phyloP scores from a whole-genome alignment of 2,888 invertebrate species.

The Allygus modestus region DNA sequence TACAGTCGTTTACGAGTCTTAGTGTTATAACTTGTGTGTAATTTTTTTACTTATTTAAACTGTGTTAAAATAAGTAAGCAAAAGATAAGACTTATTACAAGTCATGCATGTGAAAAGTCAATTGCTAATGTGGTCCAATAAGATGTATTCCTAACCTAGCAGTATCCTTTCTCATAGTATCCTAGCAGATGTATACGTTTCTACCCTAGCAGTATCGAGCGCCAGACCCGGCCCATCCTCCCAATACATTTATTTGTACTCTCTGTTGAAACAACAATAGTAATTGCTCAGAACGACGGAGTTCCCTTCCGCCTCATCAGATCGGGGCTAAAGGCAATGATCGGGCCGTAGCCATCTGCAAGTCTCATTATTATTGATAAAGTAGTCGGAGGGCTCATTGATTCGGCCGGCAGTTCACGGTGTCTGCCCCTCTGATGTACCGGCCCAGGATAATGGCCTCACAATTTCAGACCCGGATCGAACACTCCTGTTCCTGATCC shows the following conservation, averaged over 20 bases:
- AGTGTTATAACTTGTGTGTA: too few species aligned
- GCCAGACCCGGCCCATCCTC: not conserved
- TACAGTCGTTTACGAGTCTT: too few species aligned
- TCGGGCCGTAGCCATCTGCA: slow-evolving; percentile 4
- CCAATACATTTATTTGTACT: slow-evolving; percentile 6
- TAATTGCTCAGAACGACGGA: slow-evolving; percentile 24
- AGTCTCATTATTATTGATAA: slow-evolving; percentile 26
- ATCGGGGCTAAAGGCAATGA: slow-evolving; percentile 23
- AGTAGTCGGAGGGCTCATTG: slow-evolving; percentile 13
- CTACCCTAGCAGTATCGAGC: too few species aligned
- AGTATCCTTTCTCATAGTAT: too few species aligned
- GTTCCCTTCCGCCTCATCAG: slow-evolving; percentile 36
- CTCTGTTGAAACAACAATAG: slow-evolving; percentile 30
- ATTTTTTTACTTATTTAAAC: too few species aligned
- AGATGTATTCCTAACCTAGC: too few species aligned
- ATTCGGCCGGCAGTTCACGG: slow-evolving; percentile 24
- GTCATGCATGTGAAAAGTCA: too few species aligned
- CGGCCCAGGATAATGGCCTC: not conserved
- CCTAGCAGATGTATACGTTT: too few species aligned
- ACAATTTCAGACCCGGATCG: not conserved
- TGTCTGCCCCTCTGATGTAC: slow-evolving; percentile 1
- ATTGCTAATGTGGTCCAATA: too few species aligned
- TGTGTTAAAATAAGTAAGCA: too few species aligned
- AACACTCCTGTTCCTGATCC: slow-evolving; percentile 10
- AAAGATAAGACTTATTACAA: too few species aligned